phyloP scores from a whole-genome alignment of 2,888 invertebrate genomes.

The Pachycephus smyrnensis region DNA sequence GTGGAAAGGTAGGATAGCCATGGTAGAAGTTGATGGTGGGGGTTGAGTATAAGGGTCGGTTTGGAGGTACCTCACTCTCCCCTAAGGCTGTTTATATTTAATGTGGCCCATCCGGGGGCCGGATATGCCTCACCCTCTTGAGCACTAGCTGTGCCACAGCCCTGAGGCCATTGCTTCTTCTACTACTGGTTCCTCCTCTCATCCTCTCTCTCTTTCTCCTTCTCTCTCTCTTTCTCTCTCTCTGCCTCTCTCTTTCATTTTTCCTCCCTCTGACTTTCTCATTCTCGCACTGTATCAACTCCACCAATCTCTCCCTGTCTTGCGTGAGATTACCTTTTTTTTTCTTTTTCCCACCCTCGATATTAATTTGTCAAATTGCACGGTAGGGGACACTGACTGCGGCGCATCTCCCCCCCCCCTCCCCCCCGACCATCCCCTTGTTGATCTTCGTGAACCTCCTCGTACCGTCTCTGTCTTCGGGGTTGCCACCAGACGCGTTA shows the following conservation, averaged over 20 bases:
- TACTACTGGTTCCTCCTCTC: not conserved
- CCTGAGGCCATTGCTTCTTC: no score
- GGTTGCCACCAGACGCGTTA: constrained; percentile 11
- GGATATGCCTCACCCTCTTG: constrained; percentile 38
- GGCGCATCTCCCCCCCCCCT: not conserved
- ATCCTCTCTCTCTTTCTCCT: not conserved
- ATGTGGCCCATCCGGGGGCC: constrained; percentile 40
- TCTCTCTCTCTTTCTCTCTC: not conserved
- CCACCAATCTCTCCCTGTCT: constrained; percentile 15
- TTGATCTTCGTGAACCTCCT: constrained; percentile 19
- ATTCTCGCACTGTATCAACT: constrained; percentile 15
- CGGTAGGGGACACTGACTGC: not conserved
- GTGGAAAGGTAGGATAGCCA: no score
- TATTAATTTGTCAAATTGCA: constrained; percentile 26
- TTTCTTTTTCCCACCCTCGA: not conserved
- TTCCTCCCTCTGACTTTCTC: not conserved
- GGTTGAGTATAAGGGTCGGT: constrained; percentile 20
- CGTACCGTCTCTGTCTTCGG: constrained; percentile 11
- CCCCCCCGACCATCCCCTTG: constrained; percentile 4
- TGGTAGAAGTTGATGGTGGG: no score
- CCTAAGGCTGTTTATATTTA: constrained; percentile 43
- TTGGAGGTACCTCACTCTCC: constrained; percentile 3
- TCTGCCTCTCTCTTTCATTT: not conserved
- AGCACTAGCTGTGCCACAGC: constrained; percentile 8
- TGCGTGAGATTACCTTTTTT: constrained; percentile 12